Percentiles rank a stretch among this genome's conserved stretches.
Evolutionary conservation across 2,113 vertebrate genomes (phyloP).

Genomic region (Vombatus ursinus): DNA sequence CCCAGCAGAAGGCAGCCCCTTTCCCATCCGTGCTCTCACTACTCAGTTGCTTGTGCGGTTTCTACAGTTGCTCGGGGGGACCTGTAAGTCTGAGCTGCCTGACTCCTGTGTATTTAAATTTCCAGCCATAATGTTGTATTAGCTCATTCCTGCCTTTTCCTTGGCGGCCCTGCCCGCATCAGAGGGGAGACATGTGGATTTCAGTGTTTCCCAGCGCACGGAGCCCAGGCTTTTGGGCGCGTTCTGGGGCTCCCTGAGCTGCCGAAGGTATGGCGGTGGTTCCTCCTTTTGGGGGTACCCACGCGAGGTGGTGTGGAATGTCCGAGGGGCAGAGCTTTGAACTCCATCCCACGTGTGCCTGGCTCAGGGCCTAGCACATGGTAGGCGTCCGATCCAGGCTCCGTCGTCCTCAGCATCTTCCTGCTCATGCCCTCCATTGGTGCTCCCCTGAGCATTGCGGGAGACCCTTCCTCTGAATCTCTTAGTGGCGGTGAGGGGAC

Average conservation of each 20-base stretch:
- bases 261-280: background rate
- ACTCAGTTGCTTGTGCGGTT: conserved; percentile 56
- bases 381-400: too few relatives aligned
- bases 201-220: background rate
- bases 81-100: conserved; percentile 73
- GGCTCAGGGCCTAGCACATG: too few relatives aligned
- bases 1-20: conserved; percentile 7
- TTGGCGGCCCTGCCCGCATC: conserved; percentile 67
- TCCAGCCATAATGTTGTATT: conserved; percentile 73
- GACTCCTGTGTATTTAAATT: conserved; percentile 78
- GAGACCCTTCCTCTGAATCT: too few relatives aligned
- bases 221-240: background rate
- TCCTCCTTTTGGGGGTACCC: fast-evolving
- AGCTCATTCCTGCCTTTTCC: conserved; percentile 76
- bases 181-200: conserved; percentile 22
- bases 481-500: background rate
- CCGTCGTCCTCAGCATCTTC: background rate
- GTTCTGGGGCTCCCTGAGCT: background rate
- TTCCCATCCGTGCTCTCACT: conserved; percentile 49
- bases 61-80: conserved; percentile 78
- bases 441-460: background rate
- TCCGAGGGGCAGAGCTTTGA: background rate
- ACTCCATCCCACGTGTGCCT: background rate
- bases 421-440: background rate
- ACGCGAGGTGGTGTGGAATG: fast-evolving